phyloP scores from a whole-genome alignment of 2,797 vertebrate genomes.

The Adrianichthys oophorus region DNA sequence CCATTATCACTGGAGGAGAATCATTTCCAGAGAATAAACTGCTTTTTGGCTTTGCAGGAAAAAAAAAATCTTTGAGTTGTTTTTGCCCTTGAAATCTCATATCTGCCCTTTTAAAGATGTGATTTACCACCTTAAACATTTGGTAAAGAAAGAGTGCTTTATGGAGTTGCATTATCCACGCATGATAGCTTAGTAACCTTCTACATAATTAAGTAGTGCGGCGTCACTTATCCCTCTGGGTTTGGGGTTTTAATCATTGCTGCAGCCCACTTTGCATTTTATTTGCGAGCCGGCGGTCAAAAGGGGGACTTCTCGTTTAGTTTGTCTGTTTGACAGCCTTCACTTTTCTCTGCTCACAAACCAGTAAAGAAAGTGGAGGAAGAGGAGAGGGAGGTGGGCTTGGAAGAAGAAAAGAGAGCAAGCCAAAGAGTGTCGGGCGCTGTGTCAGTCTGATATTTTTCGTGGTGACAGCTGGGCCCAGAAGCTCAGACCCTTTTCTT shows the following conservation, averaged over 20 bases:
- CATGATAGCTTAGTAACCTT: slow-evolving; percentile 37
- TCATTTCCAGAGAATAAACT: slow-evolving; percentile 62
- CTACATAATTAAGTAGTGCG: slow-evolving; percentile 71
- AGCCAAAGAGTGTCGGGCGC: slow-evolving; percentile 67
- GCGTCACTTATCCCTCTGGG: slow-evolving; percentile 72
- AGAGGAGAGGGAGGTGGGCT: neutral
- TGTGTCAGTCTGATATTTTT: slow-evolving; percentile 83
- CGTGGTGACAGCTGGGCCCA: slow-evolving; percentile 91
- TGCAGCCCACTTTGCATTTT: slow-evolving; percentile 61
- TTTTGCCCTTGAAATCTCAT: slow-evolving; percentile 26
- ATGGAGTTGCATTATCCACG: slow-evolving; percentile 65
- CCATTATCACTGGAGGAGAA: slow-evolving; percentile 60
- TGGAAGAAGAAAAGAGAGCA: slow-evolving; percentile 60
- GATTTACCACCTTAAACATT: slow-evolving; percentile 29
- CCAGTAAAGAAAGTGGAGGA: slow-evolving; percentile 55
- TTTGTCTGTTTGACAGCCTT: slow-evolving; percentile 79
- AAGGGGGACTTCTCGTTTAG: slow-evolving; percentile 60
- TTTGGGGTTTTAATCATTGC: slow-evolving; percentile 72
- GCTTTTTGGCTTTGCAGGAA: slow-evolving; percentile 41
- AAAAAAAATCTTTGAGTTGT: slow-evolving; percentile 28
- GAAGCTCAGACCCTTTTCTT: slow-evolving; percentile 82
- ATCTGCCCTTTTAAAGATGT: slow-evolving; percentile 19
- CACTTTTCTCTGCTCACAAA: slow-evolving; percentile 76
- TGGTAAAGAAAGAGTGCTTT: slow-evolving; percentile 51
- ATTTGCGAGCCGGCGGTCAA: slow-evolving; percentile 37